These are phyloP conservation scores for Halictus ligatus DNA, from an alignment of 2,888 invertebrate species.

Conservation along the genomic window DNA sequence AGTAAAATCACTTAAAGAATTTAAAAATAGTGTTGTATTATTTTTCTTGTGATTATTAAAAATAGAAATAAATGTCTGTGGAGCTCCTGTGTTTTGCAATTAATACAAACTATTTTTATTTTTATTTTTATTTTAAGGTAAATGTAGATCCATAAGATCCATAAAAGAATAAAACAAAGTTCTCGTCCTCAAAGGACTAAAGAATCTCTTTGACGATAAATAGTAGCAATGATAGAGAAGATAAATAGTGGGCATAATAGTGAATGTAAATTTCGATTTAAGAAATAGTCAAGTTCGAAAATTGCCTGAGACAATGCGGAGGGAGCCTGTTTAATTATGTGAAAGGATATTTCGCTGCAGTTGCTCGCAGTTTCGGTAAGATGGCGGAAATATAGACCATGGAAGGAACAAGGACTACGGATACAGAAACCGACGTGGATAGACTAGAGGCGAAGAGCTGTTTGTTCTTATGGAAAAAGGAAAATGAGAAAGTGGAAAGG, in stretches of 20 bases:
- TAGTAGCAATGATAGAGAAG: background rate
- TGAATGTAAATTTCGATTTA: background rate
- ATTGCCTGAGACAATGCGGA: slow-evolving; percentile 14
- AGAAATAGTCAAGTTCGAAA: background rate
- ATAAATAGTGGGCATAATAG: background rate
- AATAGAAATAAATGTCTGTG: too few species aligned
- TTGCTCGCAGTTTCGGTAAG: slow-evolving; percentile 1
- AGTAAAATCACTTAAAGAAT: too few species aligned
- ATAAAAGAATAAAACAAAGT: too few species aligned
- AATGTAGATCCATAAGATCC: too few species aligned
- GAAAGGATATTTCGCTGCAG: slow-evolving; percentile 6
- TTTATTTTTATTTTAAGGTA: too few species aligned
- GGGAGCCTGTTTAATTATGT: slow-evolving; percentile 35
- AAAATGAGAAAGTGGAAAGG: slow-evolving; percentile 37
- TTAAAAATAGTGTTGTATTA: too few species aligned
- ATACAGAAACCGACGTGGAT: slow-evolving; percentile 46
- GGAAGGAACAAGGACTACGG: slow-evolving; percentile 40
- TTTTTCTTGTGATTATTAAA: too few species aligned
- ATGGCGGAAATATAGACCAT: slow-evolving; percentile 11
- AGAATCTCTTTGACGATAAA: too few species aligned
- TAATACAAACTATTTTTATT: too few species aligned
- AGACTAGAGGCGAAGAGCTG: slow-evolving; percentile 49
- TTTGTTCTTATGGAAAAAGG: slow-evolving; percentile 55
- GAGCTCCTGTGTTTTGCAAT: too few species aligned
- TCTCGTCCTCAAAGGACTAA: too few species aligned